Evolutionary conservation across 2,888 invertebrate genomes (phyloP).

Genomic region (Anthophora plumipes): DNA sequence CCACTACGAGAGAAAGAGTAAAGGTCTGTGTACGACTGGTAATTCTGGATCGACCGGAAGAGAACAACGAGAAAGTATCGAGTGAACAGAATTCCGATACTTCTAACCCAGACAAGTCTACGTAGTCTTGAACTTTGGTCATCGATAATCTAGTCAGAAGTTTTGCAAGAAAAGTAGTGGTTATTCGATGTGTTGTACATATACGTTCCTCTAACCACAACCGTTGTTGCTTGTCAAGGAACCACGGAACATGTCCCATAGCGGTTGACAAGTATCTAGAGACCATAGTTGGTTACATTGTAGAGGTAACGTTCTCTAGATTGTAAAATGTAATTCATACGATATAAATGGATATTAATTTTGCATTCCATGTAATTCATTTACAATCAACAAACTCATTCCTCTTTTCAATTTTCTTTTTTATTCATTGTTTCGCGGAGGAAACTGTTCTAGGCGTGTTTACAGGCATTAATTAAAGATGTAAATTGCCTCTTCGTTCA

Average conservation of each 20-base stretch:
- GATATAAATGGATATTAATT: neutral
- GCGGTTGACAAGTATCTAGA: slow-evolving; percentile 36
- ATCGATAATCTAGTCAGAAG: slow-evolving; percentile 47
- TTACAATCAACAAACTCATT: neutral
- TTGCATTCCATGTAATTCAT: slow-evolving; percentile 14
- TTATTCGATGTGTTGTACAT: slow-evolving; percentile 3
- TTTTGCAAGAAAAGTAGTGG: slow-evolving; percentile 22
- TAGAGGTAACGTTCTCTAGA: slow-evolving; percentile 19
- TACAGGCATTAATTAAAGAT: neutral
- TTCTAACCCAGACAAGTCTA: neutral
- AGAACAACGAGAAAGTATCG: slow-evolving; percentile 3
- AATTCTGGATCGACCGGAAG: slow-evolving; percentile 8
- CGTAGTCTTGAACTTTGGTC: slow-evolving; percentile 19
- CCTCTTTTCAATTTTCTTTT: neutral
- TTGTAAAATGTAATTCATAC: neutral
- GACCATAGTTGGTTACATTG: slow-evolving; percentile 25
- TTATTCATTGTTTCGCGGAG: neutral
- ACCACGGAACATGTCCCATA: slow-evolving; percentile 33
- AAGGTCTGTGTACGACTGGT: neutral
- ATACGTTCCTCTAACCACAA: slow-evolving; percentile 37
- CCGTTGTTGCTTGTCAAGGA: slow-evolving; percentile 45
- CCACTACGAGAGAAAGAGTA: neutral
- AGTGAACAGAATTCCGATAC: slow-evolving; percentile 3
- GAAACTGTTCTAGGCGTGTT: neutral
- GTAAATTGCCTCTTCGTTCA: slow-evolving; percentile 1